These are phyloP conservation scores for Helogale parvula DNA, from an alignment of 2,113 vertebrate genomes.

Conservation along the genomic window DNA sequence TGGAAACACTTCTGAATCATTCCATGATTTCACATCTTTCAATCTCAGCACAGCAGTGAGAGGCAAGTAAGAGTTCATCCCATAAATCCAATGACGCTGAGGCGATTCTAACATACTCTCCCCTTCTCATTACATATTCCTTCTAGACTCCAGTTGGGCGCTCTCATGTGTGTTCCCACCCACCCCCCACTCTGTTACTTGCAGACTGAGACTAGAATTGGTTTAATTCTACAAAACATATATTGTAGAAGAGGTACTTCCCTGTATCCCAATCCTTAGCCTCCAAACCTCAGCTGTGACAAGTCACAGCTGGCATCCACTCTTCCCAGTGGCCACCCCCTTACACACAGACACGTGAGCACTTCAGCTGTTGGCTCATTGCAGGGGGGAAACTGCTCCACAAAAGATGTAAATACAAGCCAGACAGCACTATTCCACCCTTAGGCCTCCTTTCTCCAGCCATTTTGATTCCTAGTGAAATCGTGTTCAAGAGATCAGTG, in stretches of 20 bases:
- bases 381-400: not conserved
- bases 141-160: constrained; percentile 9
- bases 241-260: not conserved
- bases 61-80: not conserved
- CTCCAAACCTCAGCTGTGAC: not conserved
- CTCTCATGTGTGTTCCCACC: not conserved
- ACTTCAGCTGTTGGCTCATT: accelerated
- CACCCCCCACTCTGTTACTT: not conserved
- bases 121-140: not conserved
- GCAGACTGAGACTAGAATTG: not conserved
- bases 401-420: not conserved
- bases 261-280: not conserved
- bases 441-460: not conserved
- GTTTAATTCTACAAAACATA: not conserved
- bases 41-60: not conserved
- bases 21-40: not conserved
- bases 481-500: constrained; percentile 18
- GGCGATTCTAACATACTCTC: not conserved
- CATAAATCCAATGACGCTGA: not conserved
- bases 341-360: accelerated
- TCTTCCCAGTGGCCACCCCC: not conserved
- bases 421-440: constrained; percentile 21
- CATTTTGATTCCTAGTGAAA: constrained; percentile 55
- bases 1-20: not conserved
- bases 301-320: not conserved